Conservation (phyloP, 2,888 invertebrate species). For the Odontomyia ornata region DNA sequence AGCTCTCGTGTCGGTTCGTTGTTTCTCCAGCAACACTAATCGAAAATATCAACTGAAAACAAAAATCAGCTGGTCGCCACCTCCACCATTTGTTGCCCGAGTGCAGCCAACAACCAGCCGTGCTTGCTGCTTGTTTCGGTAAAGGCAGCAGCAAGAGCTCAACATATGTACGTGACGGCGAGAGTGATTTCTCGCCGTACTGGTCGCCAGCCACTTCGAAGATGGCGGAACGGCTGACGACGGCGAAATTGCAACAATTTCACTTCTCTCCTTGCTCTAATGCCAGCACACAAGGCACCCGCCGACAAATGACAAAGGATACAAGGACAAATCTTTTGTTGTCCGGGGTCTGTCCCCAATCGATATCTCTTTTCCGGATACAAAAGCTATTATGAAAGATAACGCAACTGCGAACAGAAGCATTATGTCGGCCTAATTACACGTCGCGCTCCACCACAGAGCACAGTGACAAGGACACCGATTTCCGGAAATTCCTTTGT, state of each 20-base stretch:
- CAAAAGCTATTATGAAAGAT: not conserved
- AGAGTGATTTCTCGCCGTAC: not conserved
- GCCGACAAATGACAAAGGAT: not conserved
- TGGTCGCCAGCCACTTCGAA: not conserved
- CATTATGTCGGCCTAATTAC: not conserved
- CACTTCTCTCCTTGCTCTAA: not conserved
- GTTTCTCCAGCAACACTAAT: not conserved
- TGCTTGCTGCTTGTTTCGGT: too few relatives aligned
- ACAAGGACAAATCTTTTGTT: conserved; percentile 31
- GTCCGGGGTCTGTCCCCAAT: not conserved
- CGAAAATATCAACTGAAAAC: conserved; percentile 21
- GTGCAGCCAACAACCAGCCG: not conserved
- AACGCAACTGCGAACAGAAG: not conserved
- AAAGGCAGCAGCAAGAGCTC: not conserved
- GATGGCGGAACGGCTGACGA: conserved; percentile 23
- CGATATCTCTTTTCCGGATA: conserved; percentile 4
- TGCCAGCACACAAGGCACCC: too few relatives aligned
- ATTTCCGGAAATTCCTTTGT: conserved; percentile 24
- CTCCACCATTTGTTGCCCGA: conserved; percentile 22
- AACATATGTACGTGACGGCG: conserved; percentile 6
- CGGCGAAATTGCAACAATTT: not conserved
- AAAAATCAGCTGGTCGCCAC: conserved; percentile 37
- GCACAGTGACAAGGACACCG: not conserved
- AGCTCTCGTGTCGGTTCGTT: too few relatives aligned
- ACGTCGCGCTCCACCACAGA: not conserved